These are phyloP conservation scores for Cryptocephalus moraei DNA, from an alignment of 2,888 invertebrate species.

Conservation along the genomic window DNA sequence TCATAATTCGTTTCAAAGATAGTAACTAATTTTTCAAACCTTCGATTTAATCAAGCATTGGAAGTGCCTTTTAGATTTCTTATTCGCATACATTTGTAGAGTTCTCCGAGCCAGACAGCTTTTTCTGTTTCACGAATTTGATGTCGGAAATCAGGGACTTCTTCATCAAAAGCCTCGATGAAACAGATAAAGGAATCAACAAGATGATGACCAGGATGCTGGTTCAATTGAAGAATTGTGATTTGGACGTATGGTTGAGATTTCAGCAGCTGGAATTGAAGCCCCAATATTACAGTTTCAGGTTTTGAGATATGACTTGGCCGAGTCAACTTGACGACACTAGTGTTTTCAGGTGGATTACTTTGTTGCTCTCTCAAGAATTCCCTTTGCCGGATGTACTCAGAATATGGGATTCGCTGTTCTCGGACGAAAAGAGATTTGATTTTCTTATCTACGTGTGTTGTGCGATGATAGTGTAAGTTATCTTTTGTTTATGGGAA, in stretches of 20 bases:
- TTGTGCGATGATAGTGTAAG: slow-evolving; percentile 96
- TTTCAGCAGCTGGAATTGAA: slow-evolving; percentile 76
- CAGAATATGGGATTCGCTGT: slow-evolving; percentile 93
- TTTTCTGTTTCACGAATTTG: slow-evolving; percentile 95
- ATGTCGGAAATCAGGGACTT: slow-evolving; percentile 98
- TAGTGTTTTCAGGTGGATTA: slow-evolving; percentile 71
- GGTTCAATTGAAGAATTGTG: slow-evolving; percentile 64
- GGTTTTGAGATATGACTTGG: slow-evolving; percentile 38
- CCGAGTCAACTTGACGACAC: background rate
- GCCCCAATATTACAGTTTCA: slow-evolving; percentile 94
- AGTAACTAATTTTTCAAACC: no score
- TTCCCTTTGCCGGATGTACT: slow-evolving; percentile 95
- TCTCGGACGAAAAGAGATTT: slow-evolving; percentile 83
- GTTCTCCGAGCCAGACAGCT: slow-evolving; percentile 92
- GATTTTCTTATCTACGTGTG: slow-evolving; percentile 86
- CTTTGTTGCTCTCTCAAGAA: slow-evolving; percentile 90
- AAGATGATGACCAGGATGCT: slow-evolving; percentile 80
- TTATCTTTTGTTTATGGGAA: slow-evolving; percentile 19
- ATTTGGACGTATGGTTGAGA: slow-evolving; percentile 64
- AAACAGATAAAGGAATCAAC: slow-evolving; percentile 84
- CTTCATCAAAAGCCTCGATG: slow-evolving; percentile 92
- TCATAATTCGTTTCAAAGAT: no score
- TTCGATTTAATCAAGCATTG: no score
- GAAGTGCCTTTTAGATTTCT: no score
- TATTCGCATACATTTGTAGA: slow-evolving; percentile 42